Evolutionary conservation across 1,140 invertebrate species (phyloP).

Genomic region (Drosophila neocordata): DNA sequence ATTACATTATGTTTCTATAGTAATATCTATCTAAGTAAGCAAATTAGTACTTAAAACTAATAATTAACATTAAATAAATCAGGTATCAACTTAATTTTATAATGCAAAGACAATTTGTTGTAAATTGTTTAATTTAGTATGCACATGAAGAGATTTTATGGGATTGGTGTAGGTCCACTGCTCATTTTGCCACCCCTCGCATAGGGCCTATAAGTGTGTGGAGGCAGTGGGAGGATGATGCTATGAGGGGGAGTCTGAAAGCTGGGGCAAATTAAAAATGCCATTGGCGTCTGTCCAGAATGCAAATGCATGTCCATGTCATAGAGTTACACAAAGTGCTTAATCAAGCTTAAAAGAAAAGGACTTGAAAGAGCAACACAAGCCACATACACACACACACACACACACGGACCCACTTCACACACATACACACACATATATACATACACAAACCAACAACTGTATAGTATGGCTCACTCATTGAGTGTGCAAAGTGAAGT

Average conservation of each 20-base stretch:
- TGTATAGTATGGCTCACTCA: constrained; percentile 35
- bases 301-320: constrained; percentile 68
- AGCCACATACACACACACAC: constrained; percentile 28
- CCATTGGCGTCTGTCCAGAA: constrained; percentile 52
- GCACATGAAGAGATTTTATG: not conserved
- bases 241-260: constrained; percentile 20
- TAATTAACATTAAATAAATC: no score
- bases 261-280: constrained; percentile 73
- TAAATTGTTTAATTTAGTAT: not conserved
- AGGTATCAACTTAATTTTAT: no score
- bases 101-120: no score
- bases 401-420: constrained; percentile 17
- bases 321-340: constrained; percentile 80
- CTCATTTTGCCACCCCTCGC: not conserved
- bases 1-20: no score
- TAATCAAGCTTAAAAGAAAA: constrained; percentile 79
- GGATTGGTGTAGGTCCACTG: not conserved
- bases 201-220: not conserved
- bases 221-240: constrained; percentile 8
- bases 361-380: constrained; percentile 59
- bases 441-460: constrained; percentile 9
- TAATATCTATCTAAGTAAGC: no score
- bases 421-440: constrained; percentile 19
- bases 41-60: no score
- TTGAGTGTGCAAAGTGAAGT: constrained; percentile 71